Base-by-base conservation (phyloP, 1,140 invertebrate genomes). In the Cydia pomonella region DNA sequence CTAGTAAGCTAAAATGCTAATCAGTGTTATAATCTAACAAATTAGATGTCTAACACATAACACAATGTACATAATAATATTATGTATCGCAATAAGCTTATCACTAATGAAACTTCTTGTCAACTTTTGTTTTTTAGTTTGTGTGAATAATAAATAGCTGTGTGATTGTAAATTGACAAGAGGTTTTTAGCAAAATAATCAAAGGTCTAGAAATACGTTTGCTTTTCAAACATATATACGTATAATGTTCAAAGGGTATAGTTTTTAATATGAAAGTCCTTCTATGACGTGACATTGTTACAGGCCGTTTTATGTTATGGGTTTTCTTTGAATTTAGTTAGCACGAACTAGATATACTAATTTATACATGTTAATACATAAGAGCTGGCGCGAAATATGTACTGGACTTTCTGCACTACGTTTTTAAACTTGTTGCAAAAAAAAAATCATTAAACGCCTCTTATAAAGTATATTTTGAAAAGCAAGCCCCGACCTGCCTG, bases 141-240 rank as follows among this genome's bases (percentile, higher is more conserved):
- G 12, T n/a, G n/a, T n/a, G 13, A 18, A 29, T 69, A 18, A 13
- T 18, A 18, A 2, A n/a, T 50, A 3, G 2, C 13, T 33, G 16
- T 13, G 6, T 69, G 38, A 41, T 13, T 12, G 10, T 29, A 38
- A 18, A 5, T 38, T 38, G n/a, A 38, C 64, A 41, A 69, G 53
- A 59, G 27, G 64, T 69, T 33, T 18, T 21, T 21, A 69, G 41
- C 25, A 69, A 69, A 33, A 5, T 33, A 38, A 38, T 69, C 6
- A 23, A 38, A 33, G 64, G 64, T 38, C n/a, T 69, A 33, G n/a
- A 66, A 38, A 41, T 18, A 18, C 27, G 23, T 41, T 69, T 69
- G 64, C 29, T 69, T 69, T 69, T 69, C 64, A 69, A 69, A 41
- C n/a, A n/a, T n/a, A n/a, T n/a, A n/a, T n/a, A n/a, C n/a, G n/a